Conservation (phyloP, 2,113 vertebrate genomes). For the Delphinapterus leucas region DNA sequence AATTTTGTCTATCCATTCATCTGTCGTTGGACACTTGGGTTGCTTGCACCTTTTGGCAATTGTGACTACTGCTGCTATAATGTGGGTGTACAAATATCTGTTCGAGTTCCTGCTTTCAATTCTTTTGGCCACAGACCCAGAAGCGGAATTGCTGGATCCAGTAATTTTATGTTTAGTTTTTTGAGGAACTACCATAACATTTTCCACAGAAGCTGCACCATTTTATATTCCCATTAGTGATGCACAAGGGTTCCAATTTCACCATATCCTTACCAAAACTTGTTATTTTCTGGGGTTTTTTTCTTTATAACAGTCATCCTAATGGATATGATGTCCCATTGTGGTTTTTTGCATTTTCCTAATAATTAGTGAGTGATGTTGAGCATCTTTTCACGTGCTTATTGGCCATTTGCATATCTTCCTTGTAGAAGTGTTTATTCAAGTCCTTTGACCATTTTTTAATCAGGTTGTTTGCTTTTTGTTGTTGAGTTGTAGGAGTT, state of each 20-base stretch:
- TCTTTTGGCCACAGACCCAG: neutral
- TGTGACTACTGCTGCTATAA: neutral
- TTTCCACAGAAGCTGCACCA: neutral
- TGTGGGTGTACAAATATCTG: neutral
- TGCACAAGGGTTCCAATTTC: neutral
- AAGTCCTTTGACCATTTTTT: constrained; percentile 18
- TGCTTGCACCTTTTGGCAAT: neutral
- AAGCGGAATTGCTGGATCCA: neutral
- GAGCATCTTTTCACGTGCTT: neutral
- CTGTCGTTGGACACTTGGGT: neutral
- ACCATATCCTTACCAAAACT: neutral
- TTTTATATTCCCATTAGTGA: neutral
- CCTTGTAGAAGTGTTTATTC: constrained; percentile 17
- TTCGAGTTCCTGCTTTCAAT: neutral
- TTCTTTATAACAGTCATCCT: neutral
- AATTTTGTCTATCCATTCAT: neutral
- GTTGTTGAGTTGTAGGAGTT: neutral
- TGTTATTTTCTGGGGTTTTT: neutral
- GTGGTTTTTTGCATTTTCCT: neutral
- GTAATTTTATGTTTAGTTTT: constrained; percentile 11
- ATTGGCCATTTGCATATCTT: neutral
- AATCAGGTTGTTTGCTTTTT: neutral
- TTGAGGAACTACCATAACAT: neutral
- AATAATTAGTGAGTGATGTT: neutral
- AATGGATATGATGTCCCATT: neutral